Conservation (phyloP, 2,797 vertebrate species). For the Poecile montanus region DNA sequence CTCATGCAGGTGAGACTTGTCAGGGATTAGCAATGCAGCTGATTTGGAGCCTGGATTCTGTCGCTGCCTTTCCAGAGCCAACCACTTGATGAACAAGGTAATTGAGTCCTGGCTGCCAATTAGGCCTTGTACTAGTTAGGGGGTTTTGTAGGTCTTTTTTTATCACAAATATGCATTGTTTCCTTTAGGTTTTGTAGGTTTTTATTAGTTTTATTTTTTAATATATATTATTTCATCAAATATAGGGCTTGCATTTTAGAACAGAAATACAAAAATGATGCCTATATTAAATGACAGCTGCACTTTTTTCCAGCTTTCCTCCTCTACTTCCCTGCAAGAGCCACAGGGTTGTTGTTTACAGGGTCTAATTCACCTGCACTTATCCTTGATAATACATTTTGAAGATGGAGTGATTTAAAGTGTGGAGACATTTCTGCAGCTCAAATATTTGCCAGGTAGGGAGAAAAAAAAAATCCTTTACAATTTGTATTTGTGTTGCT, state of each 20-base stretch:
- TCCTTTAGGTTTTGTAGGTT: neutral
- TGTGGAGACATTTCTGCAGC: neutral
- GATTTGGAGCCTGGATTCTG: neutral
- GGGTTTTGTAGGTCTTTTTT: neutral
- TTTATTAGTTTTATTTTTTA: neutral
- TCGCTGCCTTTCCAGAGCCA: neutral
- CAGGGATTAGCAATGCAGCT: neutral
- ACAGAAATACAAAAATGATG: neutral
- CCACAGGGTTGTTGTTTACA: neutral
- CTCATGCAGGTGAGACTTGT: neutral
- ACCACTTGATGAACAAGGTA: neutral
- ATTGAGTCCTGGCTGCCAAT: neutral
- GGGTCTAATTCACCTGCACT: neutral
- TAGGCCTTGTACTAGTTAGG: neutral
- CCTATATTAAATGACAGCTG: neutral
- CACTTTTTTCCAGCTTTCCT: neutral
- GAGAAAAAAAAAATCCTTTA: neutral
- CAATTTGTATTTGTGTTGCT: constrained; percentile 24
- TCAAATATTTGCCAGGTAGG: neutral
- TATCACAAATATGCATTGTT: fast-evolving
- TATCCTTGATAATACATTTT: neutral
- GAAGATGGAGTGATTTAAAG: neutral
- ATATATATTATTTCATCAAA: neutral
- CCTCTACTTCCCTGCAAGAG: neutral
- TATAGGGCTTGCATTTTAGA: neutral